These are phyloP conservation scores for Erebia palarica DNA, from an alignment of 2,888 invertebrate species.

Conservation along the genomic window DNA sequence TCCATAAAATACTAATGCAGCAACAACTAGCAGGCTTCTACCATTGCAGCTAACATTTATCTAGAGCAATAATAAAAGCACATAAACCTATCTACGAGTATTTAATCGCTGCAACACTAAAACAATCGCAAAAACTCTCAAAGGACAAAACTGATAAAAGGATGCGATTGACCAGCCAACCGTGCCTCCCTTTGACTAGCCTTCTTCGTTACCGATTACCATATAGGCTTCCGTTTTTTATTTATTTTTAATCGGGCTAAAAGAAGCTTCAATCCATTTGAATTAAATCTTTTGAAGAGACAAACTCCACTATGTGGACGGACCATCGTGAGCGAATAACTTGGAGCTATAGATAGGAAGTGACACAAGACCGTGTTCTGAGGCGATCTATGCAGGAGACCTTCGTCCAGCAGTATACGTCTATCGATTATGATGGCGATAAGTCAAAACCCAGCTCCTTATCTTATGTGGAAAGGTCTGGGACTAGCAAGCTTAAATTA, in stretches of 20 bases:
- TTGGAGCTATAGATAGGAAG: too few relatives aligned
- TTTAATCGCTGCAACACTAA: conserved; percentile 16
- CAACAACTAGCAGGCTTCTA: neutral
- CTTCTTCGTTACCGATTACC: conserved; percentile 23
- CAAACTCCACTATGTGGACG: too few relatives aligned
- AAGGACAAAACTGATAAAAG: conserved; percentile 26
- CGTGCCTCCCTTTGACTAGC: conserved; percentile 19
- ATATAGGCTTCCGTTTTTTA: conserved; percentile 12
- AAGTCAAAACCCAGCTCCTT: too few relatives aligned
- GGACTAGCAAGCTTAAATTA: too few relatives aligned
- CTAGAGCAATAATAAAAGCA: neutral
- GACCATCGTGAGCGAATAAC: too few relatives aligned
- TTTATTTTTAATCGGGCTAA: conserved; percentile 16
- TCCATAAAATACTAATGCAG: too few relatives aligned
- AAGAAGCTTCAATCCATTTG: conserved; percentile 12
- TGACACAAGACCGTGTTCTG: too few relatives aligned
- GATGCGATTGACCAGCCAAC: conserved; percentile 19
- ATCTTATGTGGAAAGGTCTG: too few relatives aligned
- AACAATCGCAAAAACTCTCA: conserved; percentile 20
- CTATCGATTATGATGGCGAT: too few relatives aligned
- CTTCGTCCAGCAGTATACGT: neutral
- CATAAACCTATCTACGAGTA: neutral
- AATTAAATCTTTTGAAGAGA: neutral
- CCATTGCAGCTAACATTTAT: too few relatives aligned
- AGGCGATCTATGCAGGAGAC: neutral